Evolutionary conservation across 1,140 invertebrate genomes (phyloP), one percentile per base, ranked within the genome.

Genomic region (Listronotus bonariensis): DNA sequence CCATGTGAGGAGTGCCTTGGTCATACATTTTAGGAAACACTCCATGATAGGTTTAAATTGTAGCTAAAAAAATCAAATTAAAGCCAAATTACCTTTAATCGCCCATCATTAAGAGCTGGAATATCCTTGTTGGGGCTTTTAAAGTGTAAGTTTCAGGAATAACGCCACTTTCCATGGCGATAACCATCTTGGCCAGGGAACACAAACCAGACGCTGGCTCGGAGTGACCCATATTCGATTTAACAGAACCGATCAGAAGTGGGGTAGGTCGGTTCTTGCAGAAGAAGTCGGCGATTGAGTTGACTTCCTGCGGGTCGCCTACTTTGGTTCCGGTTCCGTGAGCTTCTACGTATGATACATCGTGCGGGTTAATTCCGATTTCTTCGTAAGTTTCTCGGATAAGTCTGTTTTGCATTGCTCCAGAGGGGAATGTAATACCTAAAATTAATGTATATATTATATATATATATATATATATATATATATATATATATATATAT

Each of bases 211-310:
- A 97, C 0, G 95, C 93, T 5, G 95, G 91, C 79, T 99, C 96
- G 5, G 95, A 89, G 74, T 99, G 97, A 0, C 97, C 97, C 93
- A 98, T 97, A 79, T 98, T 99, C 1, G 93, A 96, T 77, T 99
- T 99, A 0, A 97, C 91, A 0, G 96, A 97, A 3, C 97, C 97
- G 74, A 99, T 89, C 2, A 97, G 77, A 15, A 99, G 80, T 2
- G 96, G 93, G 0, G 79, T 80, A 10, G 85, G 82, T 8, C 96
- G 85, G 60, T 89, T 88, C 76, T 89, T 89, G 79, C 95, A 98
- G 80, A 98, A 97, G 18, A 97, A 84, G 53, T 95, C 90, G 0
- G 89, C 89, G 60, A 99, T 95, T 0, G 94, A 91, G 75, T 97
- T 96, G 0, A 96, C 87, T 83, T 99, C 97, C 78, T 98, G 92